phyloP scores from a whole-genome alignment of 2,113 vertebrate species.

The Menidia beryllina region DNA sequence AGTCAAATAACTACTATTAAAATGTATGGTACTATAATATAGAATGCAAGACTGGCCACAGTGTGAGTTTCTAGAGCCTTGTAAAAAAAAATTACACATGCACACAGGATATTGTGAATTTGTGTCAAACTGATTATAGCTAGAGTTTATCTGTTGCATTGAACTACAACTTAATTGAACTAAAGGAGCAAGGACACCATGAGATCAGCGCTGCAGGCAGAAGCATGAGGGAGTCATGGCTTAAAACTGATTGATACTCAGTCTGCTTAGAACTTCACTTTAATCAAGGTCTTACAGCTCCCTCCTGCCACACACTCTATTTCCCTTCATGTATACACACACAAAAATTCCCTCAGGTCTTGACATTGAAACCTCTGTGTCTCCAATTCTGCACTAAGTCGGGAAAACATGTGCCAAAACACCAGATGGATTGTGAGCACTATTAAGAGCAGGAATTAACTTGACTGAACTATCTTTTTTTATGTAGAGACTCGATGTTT shows the following conservation, averaged over 20 bases:
- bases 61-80: constrained; percentile 1
- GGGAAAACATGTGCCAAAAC: constrained; percentile 33
- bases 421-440: constrained; percentile 65
- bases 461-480: constrained; percentile 53
- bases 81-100: not conserved
- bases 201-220: constrained; percentile 37
- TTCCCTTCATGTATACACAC: constrained; percentile 19
- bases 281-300: constrained; percentile 64
- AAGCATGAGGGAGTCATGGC: constrained; percentile 55
- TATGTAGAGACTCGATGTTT: constrained; percentile 34
- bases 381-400: constrained; percentile 17
- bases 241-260: constrained; percentile 60
- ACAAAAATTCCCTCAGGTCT: constrained; percentile 27
- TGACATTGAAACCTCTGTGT: constrained; percentile 33
- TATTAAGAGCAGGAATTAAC: constrained; percentile 63
- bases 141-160: constrained; percentile 48
- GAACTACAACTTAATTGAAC: constrained; percentile 74
- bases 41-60: not conserved
- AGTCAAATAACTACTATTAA: not conserved
- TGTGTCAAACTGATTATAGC: constrained; percentile 10
- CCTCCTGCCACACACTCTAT: not conserved
- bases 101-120: not conserved
- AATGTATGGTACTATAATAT: not conserved
- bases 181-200: constrained; percentile 29
- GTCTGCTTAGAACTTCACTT: constrained; percentile 62